These are phyloP conservation scores for Pangasianodon gigas DNA, from an alignment of 2,113 vertebrate genomes.

Conservation along the genomic window DNA sequence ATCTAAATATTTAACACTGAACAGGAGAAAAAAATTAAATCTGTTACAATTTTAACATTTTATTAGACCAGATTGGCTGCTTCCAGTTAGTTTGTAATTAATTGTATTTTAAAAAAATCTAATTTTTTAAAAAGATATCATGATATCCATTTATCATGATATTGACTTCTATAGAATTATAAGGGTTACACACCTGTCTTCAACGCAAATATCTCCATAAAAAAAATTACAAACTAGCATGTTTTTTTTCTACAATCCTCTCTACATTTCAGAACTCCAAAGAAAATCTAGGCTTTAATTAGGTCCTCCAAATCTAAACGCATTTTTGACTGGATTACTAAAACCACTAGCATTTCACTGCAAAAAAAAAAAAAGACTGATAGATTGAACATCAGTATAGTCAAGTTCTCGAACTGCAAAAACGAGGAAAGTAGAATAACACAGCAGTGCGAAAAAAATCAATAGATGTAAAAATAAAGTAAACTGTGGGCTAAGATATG, in stretches of 20 bases:
- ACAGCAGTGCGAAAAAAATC: background rate
- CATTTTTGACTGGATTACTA: background rate
- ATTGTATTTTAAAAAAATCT: background rate
- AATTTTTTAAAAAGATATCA: background rate
- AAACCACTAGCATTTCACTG: background rate
- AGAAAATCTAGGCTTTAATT: background rate
- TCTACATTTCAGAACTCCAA: background rate
- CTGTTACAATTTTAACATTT: background rate
- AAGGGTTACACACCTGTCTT: background rate
- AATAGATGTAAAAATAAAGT: slow-evolving; percentile 26
- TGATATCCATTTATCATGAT: background rate
- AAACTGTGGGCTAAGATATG: slow-evolving; percentile 10
- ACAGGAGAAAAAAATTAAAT: background rate
- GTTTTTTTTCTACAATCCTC: background rate
- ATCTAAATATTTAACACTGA: background rate
- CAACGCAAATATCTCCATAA: background rate
- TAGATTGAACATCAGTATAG: background rate
- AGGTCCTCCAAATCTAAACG: background rate
- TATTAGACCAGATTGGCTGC: background rate
- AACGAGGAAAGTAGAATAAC: background rate
- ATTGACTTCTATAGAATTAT: background rate
- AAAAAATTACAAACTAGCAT: background rate
- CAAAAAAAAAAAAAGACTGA: background rate
- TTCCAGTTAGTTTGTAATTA: background rate
- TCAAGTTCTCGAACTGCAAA: background rate